These are phyloP conservation scores for Pseudococcus jackbeardsleyi DNA, from an alignment of 2,888 invertebrate species.

Conservation along the genomic window DNA sequence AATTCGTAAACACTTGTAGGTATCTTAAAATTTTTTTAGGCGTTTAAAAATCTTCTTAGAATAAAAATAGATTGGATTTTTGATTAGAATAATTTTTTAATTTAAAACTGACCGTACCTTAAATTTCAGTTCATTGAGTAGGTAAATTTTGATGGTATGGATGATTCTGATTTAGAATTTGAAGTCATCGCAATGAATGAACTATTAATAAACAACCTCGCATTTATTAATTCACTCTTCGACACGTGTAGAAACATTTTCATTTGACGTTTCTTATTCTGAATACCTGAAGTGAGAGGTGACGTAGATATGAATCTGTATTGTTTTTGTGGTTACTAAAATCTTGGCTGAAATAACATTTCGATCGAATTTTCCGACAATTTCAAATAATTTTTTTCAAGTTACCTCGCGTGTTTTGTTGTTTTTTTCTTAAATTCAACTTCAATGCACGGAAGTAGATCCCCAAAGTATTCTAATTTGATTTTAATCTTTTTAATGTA, in stretches of 20 bases:
- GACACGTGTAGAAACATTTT: slow-evolving; percentile 28
- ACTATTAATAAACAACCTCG: slow-evolving; percentile 22
- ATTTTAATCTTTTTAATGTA: neutral
- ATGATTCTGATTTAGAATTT: neutral
- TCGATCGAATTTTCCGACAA: neutral
- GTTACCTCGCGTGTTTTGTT: neutral
- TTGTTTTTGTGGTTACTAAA: neutral
- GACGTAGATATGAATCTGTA: neutral
- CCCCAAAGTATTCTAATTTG: neutral
- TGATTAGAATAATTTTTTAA: no score
- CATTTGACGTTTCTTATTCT: slow-evolving; percentile 20
- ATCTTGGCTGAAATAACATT: neutral
- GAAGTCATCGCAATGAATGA: slow-evolving; percentile 9
- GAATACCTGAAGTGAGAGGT: slow-evolving; percentile 5
- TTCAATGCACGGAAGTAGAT: neutral
- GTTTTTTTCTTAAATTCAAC: neutral
- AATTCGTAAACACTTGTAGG: neutral
- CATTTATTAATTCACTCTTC: slow-evolving; percentile 41
- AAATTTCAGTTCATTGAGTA: neutral
- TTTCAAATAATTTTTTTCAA: neutral
- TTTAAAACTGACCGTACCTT: neutral
- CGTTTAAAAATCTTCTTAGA: no score
- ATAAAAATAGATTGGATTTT: no score
- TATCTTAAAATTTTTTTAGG: neutral
- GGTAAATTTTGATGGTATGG: neutral